Base-by-base conservation (phyloP, 2,888 invertebrate species). In the Spatulosminthurus flaviceps region DNA sequence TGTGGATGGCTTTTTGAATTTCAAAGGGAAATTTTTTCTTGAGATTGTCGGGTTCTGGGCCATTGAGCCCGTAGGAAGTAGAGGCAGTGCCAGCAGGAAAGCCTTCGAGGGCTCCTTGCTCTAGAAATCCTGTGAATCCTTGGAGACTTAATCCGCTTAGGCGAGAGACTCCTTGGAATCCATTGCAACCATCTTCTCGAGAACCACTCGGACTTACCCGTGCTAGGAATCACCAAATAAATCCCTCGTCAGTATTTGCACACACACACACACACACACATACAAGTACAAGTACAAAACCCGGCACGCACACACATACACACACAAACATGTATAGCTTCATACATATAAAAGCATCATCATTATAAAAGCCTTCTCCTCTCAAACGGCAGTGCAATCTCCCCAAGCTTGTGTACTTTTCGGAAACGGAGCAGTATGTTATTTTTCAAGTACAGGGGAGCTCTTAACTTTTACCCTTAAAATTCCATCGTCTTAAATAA, bases 1-100 rank as follows among this genome's bases (percentile, higher is more conserved):
- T 96, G 87, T 95, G 95, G 84, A 97, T 94, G 70, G 96, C 96
- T 87, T 96, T 95, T 87, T 96, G 96, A 86, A 96, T 89, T 87
- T 96, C 96, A 87, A 95, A 95, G 0, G 96, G 96, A 88, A 95
- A 95, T 87, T 95, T 95, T 88, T 94, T 95, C 78, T 82, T 77
- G 13, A 80, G 82, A 81, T 81, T 82, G 81, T 84, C 84, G 64
- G 81, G 82, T 76, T 83, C 83, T 41, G 82, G 82, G 73, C 85
- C 85, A 73, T 81, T 80, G 82, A 78, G 82, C 66, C 84, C 86
- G 79, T 78, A 84, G 60, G 82, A 85, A 73, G 82, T 85, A 79
- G 79, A 83, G 74, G 83, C 84, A 75, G 84, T 85, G 69, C 84
- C 85, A 51, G 79, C 34, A 76, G 79, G 85, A 80, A 81, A 86